A percentile compares a stretch with the other conserved stretches of the same genome.
These are phyloP conservation scores for Carposina sasakii DNA, from an alignment of 1,140 invertebrate genomes.

Conservation along the genomic window DNA sequence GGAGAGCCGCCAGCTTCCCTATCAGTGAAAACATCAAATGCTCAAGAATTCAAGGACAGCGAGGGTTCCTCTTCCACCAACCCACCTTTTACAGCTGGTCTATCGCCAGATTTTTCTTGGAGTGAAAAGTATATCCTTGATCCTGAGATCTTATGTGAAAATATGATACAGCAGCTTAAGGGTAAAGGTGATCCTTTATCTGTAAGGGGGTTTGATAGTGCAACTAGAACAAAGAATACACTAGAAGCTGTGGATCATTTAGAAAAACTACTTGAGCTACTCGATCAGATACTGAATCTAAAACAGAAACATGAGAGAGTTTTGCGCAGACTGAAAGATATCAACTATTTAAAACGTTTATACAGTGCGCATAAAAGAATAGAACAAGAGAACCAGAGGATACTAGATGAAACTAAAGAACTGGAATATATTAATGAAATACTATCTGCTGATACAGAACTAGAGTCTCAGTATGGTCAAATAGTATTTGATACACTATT, in stretches of 20 bases:
- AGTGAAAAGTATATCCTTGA: constrained; percentile 36
- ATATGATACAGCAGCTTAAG: constrained; percentile 55
- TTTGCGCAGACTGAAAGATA: constrained; percentile 79
- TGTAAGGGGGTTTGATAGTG: constrained; percentile 51
- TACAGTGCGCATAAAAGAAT: constrained; percentile 73
- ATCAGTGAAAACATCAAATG: constrained; percentile 52
- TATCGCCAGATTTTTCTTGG: constrained; percentile 46
- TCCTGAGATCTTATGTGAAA: constrained; percentile 47
- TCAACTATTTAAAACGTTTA: constrained; percentile 81
- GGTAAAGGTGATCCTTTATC: constrained; percentile 53
- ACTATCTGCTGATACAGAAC: constrained; percentile 65
- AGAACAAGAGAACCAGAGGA: constrained; percentile 50
- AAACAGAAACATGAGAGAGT: constrained; percentile 81
- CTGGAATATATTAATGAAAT: constrained; percentile 58
- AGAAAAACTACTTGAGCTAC: constrained; percentile 81
- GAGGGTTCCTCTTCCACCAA: constrained; percentile 60
- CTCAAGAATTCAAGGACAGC: constrained; percentile 51
- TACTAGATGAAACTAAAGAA: constrained; percentile 53
- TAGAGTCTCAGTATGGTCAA: constrained; percentile 75
- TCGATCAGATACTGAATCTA: constrained; percentile 82
- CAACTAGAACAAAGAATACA: constrained; percentile 66
- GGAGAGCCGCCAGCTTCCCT: constrained; percentile 54
- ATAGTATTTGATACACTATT: constrained; percentile 74
- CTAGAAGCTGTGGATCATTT: constrained; percentile 81
- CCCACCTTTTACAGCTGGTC: constrained; percentile 53